These are phyloP conservation scores for Peucedramus taeniatus DNA, from an alignment of 2,113 vertebrate species.

Conservation along the genomic window DNA sequence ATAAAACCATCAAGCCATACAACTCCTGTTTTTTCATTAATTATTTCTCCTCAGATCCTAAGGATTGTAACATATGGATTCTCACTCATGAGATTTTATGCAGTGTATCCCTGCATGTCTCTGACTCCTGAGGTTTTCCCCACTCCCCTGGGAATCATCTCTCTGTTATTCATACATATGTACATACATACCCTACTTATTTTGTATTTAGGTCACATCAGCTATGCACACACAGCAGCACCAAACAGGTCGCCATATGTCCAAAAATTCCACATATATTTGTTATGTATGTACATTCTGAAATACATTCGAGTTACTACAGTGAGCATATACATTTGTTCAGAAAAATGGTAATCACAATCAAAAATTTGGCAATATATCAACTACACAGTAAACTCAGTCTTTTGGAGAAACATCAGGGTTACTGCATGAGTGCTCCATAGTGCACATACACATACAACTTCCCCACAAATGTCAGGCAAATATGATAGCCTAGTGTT, in stretches of 20 bases:
- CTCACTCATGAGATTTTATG: not conserved
- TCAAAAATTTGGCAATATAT: not conserved
- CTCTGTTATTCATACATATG: not conserved
- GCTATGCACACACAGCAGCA: not conserved
- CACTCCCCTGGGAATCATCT: not conserved
- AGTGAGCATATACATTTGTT: not conserved
- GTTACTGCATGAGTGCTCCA: not conserved
- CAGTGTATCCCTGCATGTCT: not conserved
- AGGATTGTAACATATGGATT: not conserved
- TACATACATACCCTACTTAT: not conserved
- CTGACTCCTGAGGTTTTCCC: not conserved
- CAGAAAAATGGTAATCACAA: not conserved
- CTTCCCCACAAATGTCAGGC: not conserved
- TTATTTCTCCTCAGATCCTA: not conserved
- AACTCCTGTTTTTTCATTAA: not conserved
- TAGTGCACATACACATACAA: not conserved
- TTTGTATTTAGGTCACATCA: conserved; percentile 50
- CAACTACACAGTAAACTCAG: not conserved
- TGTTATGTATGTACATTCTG: not conserved
- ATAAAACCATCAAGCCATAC: not conserved
- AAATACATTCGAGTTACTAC: not conserved
- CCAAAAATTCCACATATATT: not conserved
- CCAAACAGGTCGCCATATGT: conserved; percentile 49
- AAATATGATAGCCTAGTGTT: not conserved
- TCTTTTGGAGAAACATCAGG: not conserved